Evolutionary conservation across 2,888 invertebrate species (phyloP).

Genomic region (Saturnia pavonia): DNA sequence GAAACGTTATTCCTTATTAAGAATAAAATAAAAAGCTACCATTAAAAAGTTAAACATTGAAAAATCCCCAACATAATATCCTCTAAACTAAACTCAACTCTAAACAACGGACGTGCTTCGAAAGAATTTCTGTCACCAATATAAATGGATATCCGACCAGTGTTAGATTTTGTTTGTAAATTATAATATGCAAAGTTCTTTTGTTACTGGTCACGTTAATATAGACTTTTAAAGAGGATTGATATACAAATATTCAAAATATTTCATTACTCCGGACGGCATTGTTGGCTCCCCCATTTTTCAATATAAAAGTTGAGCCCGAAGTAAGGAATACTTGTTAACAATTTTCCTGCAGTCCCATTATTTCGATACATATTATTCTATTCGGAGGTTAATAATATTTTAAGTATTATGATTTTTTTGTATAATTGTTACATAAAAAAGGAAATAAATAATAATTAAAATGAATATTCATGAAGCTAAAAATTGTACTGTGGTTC

Average conservation of each 20-base stretch:
- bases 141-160: conserved; percentile 31
- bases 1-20: conserved; percentile 16
- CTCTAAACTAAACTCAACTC: conserved; percentile 58
- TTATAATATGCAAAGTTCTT: conserved; percentile 32
- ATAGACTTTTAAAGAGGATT: conserved; percentile 54
- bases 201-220: conserved; percentile 41
- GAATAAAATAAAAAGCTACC: conserved; percentile 31
- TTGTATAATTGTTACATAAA: background rate
- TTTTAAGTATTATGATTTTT: background rate
- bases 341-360: conserved; percentile 18
- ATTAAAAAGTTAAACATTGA: conserved; percentile 42
- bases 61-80: conserved; percentile 59
- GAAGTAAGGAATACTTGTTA: conserved; percentile 22
- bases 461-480: background rate
- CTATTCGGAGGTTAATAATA: background rate
- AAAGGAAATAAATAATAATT: background rate
- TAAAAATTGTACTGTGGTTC: background rate
- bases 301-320: conserved; percentile 46
- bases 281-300: conserved; percentile 58
- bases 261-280: conserved; percentile 66
- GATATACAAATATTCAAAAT: conserved; percentile 75
- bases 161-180: conserved; percentile 16
- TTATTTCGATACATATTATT: conserved; percentile 2
- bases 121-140: conserved; percentile 32
- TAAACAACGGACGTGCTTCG: conserved; percentile 27